Evolutionary conservation across 2,113 vertebrate genomes (phyloP), one percentile per base, ranked within the genome.

Genomic region (Dunckerocampus dactyliophorus): DNA sequence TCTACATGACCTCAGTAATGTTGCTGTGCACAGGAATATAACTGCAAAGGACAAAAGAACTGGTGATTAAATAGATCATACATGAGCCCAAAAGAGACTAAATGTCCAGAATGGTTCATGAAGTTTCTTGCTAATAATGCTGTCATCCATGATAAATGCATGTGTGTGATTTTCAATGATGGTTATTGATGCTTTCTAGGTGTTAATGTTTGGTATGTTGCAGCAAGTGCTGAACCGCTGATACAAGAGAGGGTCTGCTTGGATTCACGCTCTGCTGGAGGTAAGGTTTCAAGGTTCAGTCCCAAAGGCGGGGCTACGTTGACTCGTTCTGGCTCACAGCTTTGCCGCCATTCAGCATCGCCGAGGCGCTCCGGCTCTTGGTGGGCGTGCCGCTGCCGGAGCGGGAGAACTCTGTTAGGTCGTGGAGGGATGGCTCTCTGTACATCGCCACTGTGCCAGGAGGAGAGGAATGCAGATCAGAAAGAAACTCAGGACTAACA

Each of bases 351-450:
- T 98, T 98, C 86, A 99, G 90, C 78, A 97, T 91, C 21, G 95
- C 95, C 2, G 97, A 99, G 80, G 95, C 94, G 21, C 96, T 98
- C 89, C 95, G 93, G 90, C 95, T 98, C 90, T 98, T 98, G 77
- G 97, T 99, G 60, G 97, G 96, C 31, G 96, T 98, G 76, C 95
- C 96, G n/a, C 95, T 98, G 83, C 95, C 95, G 16, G 96, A 98
- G 71, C 95, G 93, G 67, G 96, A 97, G 90, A 98, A 97, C 89
- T 99, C 97, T 62, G 96, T 97, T 83, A 99, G 92, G 76, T 98
- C 96, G 8, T 99, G 97, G 68, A 99, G 93, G 47, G 97, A 99
- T 21, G 97, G 97, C 87, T 99, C 97, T 89, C 96, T 94, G 89
- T 99, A 99, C 94, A 99, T 98, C 77, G 95, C 95, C 91, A 99